Base-by-base conservation (phyloP, 2,113 vertebrate genomes). In the Osmerus mordax region DNA sequence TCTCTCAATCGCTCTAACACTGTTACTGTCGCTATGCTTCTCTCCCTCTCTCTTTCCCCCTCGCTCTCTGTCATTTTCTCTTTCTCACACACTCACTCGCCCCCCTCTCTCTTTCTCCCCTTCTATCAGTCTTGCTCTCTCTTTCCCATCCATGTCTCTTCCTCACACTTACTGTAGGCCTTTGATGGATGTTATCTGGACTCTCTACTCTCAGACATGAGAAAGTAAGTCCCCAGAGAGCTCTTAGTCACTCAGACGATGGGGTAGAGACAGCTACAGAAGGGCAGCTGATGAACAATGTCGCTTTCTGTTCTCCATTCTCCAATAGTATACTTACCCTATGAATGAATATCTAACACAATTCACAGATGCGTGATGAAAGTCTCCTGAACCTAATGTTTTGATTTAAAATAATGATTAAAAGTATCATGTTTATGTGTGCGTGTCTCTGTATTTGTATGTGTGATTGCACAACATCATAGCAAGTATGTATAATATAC, bases 151-250 rank as follows among this genome's bases (percentile, higher is more conserved):
- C 16, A 15, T 15, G n/a, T 52, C 8, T 59, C 65, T 9, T 36
- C 25, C 15, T 69, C 67, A 18, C 53, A 56, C 28, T n/a, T 15
- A 7, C 54, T 59, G 28, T 32, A 16, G 81, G 2, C 12, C 3
- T 63, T 73, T 80, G 70, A 82, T 84, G 59, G 72, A 80, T 66
- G 36, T 41, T 55, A 66, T 77, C 67, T 65, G 71, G 72, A 4
- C 58, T 55, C 47, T 14, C 67, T 83, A 71, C 68, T 78, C 47
- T 82, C 74, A 32, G 47, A 68, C 70, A 74, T 69, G 55, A 68
- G 47, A 73, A 56, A 78, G 72, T 23, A 58, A 77, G 71, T 81
- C 73, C 78, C 41, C 28, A 59, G 70, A 66, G 81, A 71, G 60
- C 76, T 79, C 76, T 84, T 72, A 74, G 61, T 4, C 15, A 14